These are phyloP conservation scores for Drosophila antonietae DNA, from an alignment of 2,888 invertebrate species.

Conservation along the genomic window DNA sequence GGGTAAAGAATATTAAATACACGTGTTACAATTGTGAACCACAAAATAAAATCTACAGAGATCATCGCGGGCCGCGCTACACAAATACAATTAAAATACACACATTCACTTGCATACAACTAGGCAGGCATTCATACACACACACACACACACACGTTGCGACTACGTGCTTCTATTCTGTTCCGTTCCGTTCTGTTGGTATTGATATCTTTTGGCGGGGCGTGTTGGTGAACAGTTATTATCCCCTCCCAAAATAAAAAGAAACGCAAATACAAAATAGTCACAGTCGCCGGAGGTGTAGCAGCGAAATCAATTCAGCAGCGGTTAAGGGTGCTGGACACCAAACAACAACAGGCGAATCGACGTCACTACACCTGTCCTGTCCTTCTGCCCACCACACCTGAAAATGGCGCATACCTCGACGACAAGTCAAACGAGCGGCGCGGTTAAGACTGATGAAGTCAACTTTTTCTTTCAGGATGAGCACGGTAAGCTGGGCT, in stretches of 20 bases:
- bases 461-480: constrained; percentile 83
- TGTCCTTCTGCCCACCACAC: constrained; percentile 41
- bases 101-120: constrained; percentile 34
- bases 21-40: constrained; percentile 61
- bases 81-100: constrained; percentile 9
- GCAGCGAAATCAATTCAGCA: constrained; percentile 17
- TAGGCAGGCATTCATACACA: constrained; percentile 20
- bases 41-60: constrained; percentile 43
- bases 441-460: constrained; percentile 80
- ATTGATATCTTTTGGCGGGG: constrained; percentile 59
- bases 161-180: constrained; percentile 32
- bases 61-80: constrained; percentile 53
- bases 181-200: constrained; percentile 19
- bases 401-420: constrained; percentile 81
- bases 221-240: constrained; percentile 34
- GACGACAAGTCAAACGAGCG: constrained; percentile 58
- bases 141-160: constrained; percentile 30
- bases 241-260: constrained; percentile 5
- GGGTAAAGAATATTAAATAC: constrained; percentile 48
- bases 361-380: constrained; percentile 53
- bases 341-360: constrained; percentile 34
- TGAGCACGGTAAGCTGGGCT: constrained; percentile 82
- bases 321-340: constrained; percentile 52
- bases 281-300: constrained; percentile 20
- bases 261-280: background rate